phyloP scores from a whole-genome alignment of 1,140 invertebrate genomes.

The Pseudomyrmex sp. region DNA sequence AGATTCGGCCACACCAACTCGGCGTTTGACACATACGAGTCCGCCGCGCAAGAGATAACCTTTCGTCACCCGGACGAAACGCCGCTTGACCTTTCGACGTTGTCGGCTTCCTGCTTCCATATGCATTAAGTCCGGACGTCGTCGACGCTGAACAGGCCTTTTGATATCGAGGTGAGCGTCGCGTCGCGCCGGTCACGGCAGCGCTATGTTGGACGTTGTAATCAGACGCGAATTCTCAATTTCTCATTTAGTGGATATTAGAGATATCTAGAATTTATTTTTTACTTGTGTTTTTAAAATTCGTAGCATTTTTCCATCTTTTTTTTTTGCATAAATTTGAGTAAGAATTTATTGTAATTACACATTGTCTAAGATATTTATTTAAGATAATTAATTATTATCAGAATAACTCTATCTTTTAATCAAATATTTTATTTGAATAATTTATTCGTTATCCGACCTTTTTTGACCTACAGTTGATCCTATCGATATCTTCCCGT shows the following conservation, averaged over 20 bases:
- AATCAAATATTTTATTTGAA: slow-evolving; percentile 1
- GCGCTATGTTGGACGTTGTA: background rate
- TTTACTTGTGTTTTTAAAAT: background rate
- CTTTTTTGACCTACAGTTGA: slow-evolving; percentile 32
- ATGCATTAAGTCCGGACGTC: slow-evolving; percentile 77
- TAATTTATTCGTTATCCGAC: too few species aligned
- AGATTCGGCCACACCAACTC: slow-evolving; percentile 25
- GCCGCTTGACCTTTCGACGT: slow-evolving; percentile 70
- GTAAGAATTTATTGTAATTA: background rate
- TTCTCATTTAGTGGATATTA: background rate
- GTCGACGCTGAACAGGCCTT: slow-evolving; percentile 66
- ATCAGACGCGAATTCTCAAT: slow-evolving; percentile 5
- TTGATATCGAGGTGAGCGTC: slow-evolving; percentile 72
- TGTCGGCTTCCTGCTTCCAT: slow-evolving; percentile 79
- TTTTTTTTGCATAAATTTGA: background rate
- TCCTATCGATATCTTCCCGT: slow-evolving; percentile 33
- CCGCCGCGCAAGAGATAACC: slow-evolving; percentile 75
- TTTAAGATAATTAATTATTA: background rate
- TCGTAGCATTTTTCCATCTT: background rate
- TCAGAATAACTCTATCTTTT: background rate
- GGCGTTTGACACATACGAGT: slow-evolving; percentile 68
- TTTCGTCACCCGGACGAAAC: slow-evolving; percentile 72
- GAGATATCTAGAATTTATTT: slow-evolving; percentile 21
- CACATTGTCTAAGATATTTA: too few species aligned
- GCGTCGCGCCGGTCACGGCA: background rate